A percentile compares a stretch with the other conserved stretches of the same genome.
These are phyloP conservation scores for Vicugna pacos DNA, from an alignment of 2,113 vertebrate genomes.

Conservation along the genomic window DNA sequence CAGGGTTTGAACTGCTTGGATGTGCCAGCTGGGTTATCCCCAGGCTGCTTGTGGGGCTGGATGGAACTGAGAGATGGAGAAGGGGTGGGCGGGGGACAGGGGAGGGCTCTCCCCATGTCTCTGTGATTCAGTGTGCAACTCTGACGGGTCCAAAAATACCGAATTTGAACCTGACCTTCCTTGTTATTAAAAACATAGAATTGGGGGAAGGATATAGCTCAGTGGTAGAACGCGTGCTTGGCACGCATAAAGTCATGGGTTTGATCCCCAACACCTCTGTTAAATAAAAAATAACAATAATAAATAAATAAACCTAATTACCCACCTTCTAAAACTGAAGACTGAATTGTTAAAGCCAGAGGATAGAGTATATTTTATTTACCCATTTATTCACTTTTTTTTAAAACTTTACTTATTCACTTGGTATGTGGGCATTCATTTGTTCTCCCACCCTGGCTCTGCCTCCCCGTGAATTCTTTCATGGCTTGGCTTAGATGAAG, in stretches of 20 bases:
- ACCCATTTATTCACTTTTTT: neutral
- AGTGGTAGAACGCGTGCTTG: too few species aligned
- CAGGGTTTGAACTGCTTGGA: neutral
- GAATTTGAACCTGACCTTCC: neutral
- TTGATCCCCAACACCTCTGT: too few species aligned
- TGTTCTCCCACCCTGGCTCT: neutral
- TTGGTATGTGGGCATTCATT: neutral
- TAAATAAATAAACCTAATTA: too few species aligned
- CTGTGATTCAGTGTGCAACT: neutral
- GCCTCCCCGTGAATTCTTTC: neutral
- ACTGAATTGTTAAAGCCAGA: neutral
- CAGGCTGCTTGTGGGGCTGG: neutral
- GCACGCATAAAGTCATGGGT: too few species aligned
- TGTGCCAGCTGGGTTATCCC: neutral
- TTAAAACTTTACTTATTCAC: neutral
- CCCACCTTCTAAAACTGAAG: too few species aligned
- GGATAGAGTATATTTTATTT: neutral
- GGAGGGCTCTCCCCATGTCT: accelerated
- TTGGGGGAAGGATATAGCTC: too few species aligned
- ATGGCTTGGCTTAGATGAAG: neutral
- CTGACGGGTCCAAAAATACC: neutral
- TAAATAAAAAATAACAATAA: too few species aligned
- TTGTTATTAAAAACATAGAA: neutral
- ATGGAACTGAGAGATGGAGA: neutral
- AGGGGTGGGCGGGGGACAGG: neutral